Base-by-base conservation (phyloP, 2,888 invertebrate genomes). In the Achlya flavicornis region DNA sequence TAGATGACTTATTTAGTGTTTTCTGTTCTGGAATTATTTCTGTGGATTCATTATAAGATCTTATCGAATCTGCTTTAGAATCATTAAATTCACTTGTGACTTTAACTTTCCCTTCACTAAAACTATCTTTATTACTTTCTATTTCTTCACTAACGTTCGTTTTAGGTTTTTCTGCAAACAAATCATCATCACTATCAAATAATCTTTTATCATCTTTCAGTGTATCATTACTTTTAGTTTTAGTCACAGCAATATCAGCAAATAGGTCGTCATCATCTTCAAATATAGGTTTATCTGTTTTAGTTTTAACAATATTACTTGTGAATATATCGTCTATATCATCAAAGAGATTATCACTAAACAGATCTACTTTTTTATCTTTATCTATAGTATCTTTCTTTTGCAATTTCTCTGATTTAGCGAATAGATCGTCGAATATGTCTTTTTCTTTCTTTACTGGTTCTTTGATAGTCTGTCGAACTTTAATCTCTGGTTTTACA, bases 311-410 rank as follows among this genome's bases (percentile, higher is more conserved):
- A 41, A 88, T 73, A 53, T 84, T 83, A n/a, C 79, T 85, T 10
- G 87, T 83, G 68, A 92, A 93, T 59, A 92, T 89, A 79, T 93
- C 89, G 72, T 93, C 92, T 5, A 92, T 88, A 70, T 93, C 93
- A 83, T 93, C 93, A 72, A 93, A 93, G 62, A 93, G 75, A 73
- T 90, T 85, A 71, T 57, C 64, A 3, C 60, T n/a, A 26, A 60
- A 60, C 8, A 67, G 19, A 41, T 66, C 63, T 46, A 58, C 57
- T 58, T 71, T 69, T 12, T 63, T 64, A 16, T 61, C 63, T 33
- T 73, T 80, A 61, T 75, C 74, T 33, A 61, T 64, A 63, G 65
- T 62, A 16, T 60, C 72, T 66, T 35, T 69, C 64, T 68, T 74
- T 66, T 68, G 68, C 66, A 63, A 71, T 66, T 66, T 76, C 64